Conservation (phyloP, 2,113 vertebrate genomes). For the Prunella himalayana region DNA sequence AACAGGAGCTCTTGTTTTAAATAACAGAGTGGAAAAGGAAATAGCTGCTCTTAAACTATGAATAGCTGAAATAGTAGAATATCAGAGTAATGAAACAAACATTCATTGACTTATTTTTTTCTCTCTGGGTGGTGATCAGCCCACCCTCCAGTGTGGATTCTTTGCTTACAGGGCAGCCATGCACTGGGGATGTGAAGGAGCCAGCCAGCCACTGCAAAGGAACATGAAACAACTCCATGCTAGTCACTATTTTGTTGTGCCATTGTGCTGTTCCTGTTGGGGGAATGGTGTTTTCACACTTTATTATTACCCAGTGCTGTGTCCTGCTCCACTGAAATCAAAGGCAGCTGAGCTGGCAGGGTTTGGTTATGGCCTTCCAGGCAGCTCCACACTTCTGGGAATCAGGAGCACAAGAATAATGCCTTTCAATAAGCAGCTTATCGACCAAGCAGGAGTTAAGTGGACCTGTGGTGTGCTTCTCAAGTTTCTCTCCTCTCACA, state of each 20-base stretch:
- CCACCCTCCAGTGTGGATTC: neutral
- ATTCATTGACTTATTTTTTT: neutral
- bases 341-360: neutral
- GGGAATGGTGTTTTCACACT: neutral
- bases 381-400: constrained; percentile 27
- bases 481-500: neutral
- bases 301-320: neutral
- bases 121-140: neutral
- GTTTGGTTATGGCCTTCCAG: neutral
- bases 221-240: neutral
- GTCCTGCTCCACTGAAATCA: constrained; percentile 15
- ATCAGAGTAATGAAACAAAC: neutral
- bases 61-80: neutral
- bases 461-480: constrained; percentile 37
- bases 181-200: neutral
- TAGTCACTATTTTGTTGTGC: neutral
- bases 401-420: constrained; percentile 50
- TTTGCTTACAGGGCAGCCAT: neutral
- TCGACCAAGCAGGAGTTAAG: constrained; percentile 46
- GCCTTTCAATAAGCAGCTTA: constrained; percentile 50
- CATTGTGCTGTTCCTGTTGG: neutral
- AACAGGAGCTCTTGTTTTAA: neutral
- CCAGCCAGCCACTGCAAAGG: neutral
- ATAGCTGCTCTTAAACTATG: neutral
- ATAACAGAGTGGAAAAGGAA: neutral